A percentile compares a stretch with the other conserved stretches of the same genome.
Conservation (phyloP, 2,797 vertebrate species). For the Alcedo atthis region DNA sequence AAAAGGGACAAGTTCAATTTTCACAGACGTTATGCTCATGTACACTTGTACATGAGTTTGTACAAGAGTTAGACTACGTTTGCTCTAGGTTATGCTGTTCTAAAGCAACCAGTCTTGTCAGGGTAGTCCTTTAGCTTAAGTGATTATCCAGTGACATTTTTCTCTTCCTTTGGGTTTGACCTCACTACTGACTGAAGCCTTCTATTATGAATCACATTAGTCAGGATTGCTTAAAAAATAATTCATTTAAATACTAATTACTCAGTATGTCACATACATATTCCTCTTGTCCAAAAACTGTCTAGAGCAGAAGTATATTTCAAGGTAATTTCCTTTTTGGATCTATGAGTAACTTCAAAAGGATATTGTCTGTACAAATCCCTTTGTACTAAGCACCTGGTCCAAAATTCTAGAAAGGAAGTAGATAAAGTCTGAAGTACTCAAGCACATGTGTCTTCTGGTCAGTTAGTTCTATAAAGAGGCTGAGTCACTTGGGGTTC, state of each 20-base stretch:
- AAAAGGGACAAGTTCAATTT: background rate
- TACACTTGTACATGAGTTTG: background rate
- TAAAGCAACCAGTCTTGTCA: background rate
- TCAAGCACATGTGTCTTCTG: background rate
- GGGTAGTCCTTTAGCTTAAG: background rate
- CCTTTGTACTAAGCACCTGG: background rate
- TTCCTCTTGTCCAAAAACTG: background rate
- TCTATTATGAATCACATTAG: background rate
- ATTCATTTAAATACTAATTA: background rate
- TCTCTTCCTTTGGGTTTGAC: background rate
- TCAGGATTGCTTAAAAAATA: background rate
- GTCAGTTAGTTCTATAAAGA: background rate
- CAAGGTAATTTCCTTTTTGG: background rate
- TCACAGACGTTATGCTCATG: background rate
- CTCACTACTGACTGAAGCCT: background rate
- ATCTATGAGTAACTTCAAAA: background rate
- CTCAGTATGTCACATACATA: background rate
- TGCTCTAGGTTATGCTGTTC: background rate
- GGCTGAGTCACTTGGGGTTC: rapidly evolving
- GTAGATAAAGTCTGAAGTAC: background rate
- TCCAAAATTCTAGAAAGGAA: background rate
- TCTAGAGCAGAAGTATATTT: background rate
- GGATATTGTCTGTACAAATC: background rate
- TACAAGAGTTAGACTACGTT: background rate
- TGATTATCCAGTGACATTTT: background rate